Conservation (phyloP, 2,113 vertebrate species). For the Grammomys surdaster region DNA sequence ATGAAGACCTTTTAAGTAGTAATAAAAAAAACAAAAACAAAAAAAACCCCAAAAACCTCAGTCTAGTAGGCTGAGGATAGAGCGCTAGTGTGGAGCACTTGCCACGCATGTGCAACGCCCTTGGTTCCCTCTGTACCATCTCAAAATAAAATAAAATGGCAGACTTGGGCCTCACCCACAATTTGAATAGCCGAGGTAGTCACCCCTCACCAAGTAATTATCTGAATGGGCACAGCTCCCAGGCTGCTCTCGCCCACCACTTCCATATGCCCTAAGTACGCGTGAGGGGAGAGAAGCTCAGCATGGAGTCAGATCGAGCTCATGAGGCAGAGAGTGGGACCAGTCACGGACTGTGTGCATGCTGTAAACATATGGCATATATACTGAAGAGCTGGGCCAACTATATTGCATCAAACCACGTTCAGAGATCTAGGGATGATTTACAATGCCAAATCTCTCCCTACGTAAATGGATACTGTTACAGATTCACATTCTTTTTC, state of each 20-base stretch:
- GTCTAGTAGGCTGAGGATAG: neutral
- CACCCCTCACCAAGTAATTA: neutral
- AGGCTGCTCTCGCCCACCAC: neutral
- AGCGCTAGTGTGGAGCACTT: neutral
- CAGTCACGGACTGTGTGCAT: no score
- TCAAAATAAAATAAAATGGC: neutral
- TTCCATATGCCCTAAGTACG: rapidly evolving
- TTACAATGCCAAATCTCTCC: neutral
- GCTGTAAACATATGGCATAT: no score
- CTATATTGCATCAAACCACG: neutral
- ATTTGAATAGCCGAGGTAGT: neutral
- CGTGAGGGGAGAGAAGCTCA: no score
- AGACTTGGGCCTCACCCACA: neutral
- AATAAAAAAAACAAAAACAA: neutral
- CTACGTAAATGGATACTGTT: neutral
- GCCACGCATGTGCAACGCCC: neutral
- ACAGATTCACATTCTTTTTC: neutral
- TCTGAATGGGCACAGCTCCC: neutral
- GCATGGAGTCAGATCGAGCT: neutral
- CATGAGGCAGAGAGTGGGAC: neutral
- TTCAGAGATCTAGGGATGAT: neutral
- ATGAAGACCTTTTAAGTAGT: neutral
- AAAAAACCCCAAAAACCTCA: neutral
- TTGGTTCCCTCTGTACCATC: neutral
- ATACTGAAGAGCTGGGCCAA: neutral